phyloP scores from a whole-genome alignment of 2,888 invertebrate genomes.

The Rhingia rostrata region DNA sequence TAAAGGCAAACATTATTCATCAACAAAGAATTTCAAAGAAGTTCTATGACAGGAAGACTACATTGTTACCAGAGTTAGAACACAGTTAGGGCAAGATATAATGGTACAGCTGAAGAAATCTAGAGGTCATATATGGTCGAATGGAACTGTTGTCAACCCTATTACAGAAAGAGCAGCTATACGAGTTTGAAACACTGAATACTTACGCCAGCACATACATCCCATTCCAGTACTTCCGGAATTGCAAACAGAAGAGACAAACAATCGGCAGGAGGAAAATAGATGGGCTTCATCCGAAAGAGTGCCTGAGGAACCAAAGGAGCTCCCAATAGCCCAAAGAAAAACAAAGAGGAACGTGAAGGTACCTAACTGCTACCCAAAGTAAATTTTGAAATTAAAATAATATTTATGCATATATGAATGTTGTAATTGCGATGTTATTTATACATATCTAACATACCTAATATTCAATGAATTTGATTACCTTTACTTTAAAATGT shows the following conservation, averaged over 20 bases:
- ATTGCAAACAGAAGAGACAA: too few species aligned
- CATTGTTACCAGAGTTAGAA: background rate
- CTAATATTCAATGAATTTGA: too few species aligned
- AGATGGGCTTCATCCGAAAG: background rate
- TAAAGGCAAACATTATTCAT: slow-evolving; percentile 7
- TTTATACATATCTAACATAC: too few species aligned
- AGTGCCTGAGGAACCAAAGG: background rate
- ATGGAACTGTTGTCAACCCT: background rate
- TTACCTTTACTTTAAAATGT: too few species aligned
- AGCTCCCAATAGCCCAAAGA: background rate
- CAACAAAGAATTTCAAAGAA: background rate
- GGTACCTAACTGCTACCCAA: background rate
- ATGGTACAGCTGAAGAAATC: slow-evolving; percentile 8
- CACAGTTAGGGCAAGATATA: slow-evolving; percentile 10
- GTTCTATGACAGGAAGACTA: background rate
- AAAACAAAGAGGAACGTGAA: background rate
- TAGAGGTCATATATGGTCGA: slow-evolving; percentile 1
- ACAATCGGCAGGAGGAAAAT: too few species aligned
- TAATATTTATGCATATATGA: too few species aligned
- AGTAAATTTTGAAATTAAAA: too few species aligned
- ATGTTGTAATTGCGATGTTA: too few species aligned
- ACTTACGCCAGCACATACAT: slow-evolving; percentile 7
- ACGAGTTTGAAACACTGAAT: background rate
- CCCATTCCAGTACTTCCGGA: too few species aligned
- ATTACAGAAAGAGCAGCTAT: too few species aligned